Conservation (phyloP, 2,888 invertebrate genomes). For the Dorcus hopei region DNA sequence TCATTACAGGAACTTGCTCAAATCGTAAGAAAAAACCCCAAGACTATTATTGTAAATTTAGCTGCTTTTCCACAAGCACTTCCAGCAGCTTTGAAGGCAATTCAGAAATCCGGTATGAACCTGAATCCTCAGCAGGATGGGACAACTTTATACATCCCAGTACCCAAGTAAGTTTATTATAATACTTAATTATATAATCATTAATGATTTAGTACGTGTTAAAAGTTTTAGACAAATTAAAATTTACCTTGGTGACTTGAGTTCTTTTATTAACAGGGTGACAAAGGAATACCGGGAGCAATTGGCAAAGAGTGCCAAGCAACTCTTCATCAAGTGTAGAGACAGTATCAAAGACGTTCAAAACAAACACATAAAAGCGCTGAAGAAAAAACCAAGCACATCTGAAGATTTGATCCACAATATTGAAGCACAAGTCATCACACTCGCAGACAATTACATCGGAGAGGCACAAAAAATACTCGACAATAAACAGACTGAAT, state of each 20-base stretch:
- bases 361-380: slow-evolving; percentile 65
- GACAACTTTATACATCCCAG: slow-evolving; percentile 80
- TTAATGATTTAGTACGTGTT: background rate
- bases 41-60: slow-evolving; percentile 81
- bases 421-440: slow-evolving; percentile 67
- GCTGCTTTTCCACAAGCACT: slow-evolving; percentile 82
- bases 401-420: slow-evolving; percentile 68
- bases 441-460: slow-evolving; percentile 66
- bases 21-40: slow-evolving; percentile 82
- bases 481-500: slow-evolving; percentile 70
- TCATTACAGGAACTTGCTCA: slow-evolving; percentile 86
- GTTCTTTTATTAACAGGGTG: slow-evolving; percentile 51
- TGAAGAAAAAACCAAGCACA: slow-evolving; percentile 67
- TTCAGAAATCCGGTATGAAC: slow-evolving; percentile 81
- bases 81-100: slow-evolving; percentile 71
- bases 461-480: slow-evolving; percentile 63
- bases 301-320: slow-evolving; percentile 84
- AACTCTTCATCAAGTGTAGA: slow-evolving; percentile 73
- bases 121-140: slow-evolving; percentile 94
- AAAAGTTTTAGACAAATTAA: background rate
- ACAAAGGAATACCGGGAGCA: slow-evolving; percentile 90
- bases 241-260: background rate
- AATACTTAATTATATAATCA: background rate
- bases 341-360: slow-evolving; percentile 74
- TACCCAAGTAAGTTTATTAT: slow-evolving; percentile 68